Evolutionary conservation across 2,113 vertebrate genomes (phyloP), one percentile per base, ranked within the genome.

Genomic region (Phoenicopterus ruber): DNA sequence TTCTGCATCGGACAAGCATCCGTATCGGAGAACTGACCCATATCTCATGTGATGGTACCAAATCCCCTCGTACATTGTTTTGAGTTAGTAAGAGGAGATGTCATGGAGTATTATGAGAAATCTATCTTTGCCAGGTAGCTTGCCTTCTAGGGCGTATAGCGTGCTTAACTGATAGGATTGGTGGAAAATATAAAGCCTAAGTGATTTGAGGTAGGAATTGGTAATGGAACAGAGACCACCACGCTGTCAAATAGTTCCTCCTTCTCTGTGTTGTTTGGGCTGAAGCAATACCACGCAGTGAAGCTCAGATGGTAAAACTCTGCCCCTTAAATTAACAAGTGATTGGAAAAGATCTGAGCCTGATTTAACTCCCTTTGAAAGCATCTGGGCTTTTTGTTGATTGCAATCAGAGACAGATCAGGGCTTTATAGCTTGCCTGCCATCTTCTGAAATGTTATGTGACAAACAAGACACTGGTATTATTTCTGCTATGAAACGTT

Each of bases 371-470:
- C 52, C 46, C 67, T 88, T 70, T 67, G 87, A 78, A 96, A 96
- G 76, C 92, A 90, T 90, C 79, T 95, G 82, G 72, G 59, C 18
- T 92, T 95, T 96, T 93, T 74, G 67, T 81, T 97, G 96, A 96
- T 96, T 96, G 94, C 92, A 97, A 88, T 96, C 95, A 90, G 62
- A 82, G 67, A 42, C 6, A 50, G 63, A 90, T 85, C 67, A 70
- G 74, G 93, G 61, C 59, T 95, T 94, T 47, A 77, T 42, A 71
- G 85, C 82, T 94, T 90, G 71, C 84, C 66, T 93, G 82, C 85
- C 88, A 78, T 88, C 92, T 88, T 86, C 92, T 86, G 82, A 96
- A 95, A 96, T 92, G 80, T 90, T 95, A 83, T 74, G 85, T 88
- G 92, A 94, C 92, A 96, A 92, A 94, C 90, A 92, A 62, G 63